Evolutionary conservation across 2,797 vertebrate genomes (phyloP), one percentile per base, ranked within the genome.

Genomic region (Synanceia verrucosa): DNA sequence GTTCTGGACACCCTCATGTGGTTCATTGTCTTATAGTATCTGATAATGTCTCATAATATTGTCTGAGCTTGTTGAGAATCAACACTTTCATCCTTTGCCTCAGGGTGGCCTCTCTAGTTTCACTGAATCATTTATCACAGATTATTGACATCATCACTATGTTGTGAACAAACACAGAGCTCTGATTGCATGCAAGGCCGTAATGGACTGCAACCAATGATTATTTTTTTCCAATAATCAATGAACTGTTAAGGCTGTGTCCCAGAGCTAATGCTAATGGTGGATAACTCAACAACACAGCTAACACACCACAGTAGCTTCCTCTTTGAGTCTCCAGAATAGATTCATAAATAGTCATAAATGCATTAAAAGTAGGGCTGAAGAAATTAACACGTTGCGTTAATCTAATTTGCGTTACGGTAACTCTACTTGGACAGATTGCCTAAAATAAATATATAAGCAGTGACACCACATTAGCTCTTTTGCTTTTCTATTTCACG

Each of bases 41-140:
- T n/a, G n/a, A n/a, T n/a, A n/a, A n/a, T 44, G 7, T 43, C 6
- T 47, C 39, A 36, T 55, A 11, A 55, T 26, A 24, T 23, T 23
- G 64, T 12, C 39, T 53, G 26, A 62, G 18, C 58, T 73, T 61
- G 50, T 78, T 58, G 14, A 9, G 18, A 63, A 29, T 70, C 31
- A 21, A 44, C 1, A 24, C 43, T 43, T 43, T 59, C 16, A 4
- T 41, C 2, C 7, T 7, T 6, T 12, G 13, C 8, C 63, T 34
- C 26, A 12, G 36, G 12, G 62, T 46, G 6, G 10, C 5, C 11
- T 50, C 44, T 60, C 3, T 19, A 0, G 14, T 37, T 62, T 64
- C 29, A 19, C 2, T 70, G 9, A 77, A 69, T 71, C 60, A 77
- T 69, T 66, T 5, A 75, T 73, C 21, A 43, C 11, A 14, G 44